These are phyloP conservation scores for Chymomyza amoena DNA, from an alignment of 2,888 invertebrate species.

Conservation along the genomic window DNA sequence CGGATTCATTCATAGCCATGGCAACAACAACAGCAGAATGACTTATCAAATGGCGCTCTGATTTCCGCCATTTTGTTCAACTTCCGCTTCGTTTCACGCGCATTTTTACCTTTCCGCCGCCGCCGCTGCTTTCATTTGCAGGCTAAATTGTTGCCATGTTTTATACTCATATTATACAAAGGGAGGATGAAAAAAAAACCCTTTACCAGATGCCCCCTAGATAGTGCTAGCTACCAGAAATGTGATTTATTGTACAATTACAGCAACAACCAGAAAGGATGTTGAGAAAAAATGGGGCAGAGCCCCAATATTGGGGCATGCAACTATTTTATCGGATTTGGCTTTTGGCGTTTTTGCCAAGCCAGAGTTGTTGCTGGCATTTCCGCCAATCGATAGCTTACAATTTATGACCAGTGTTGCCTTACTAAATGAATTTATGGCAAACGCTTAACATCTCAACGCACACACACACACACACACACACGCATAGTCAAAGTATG, in stretches of 20 bases:
- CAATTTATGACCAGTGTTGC: constrained; percentile 65
- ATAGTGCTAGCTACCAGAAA: constrained; percentile 20
- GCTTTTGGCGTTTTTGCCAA: constrained; percentile 30
- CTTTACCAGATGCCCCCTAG: constrained; percentile 8
- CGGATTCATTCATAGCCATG: background rate
- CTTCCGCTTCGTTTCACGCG: constrained; percentile 41
- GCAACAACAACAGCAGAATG: background rate
- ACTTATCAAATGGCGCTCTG: constrained; percentile 43
- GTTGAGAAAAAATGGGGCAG: background rate
- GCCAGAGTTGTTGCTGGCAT: constrained; percentile 12
- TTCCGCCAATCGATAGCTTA: constrained; percentile 59
- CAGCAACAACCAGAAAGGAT: constrained; percentile 12
- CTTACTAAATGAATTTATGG: constrained; percentile 71
- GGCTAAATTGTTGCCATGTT: constrained; percentile 44
- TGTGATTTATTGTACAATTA: constrained; percentile 62
- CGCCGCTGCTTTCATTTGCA: constrained; percentile 9
- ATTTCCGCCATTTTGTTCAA: constrained; percentile 46
- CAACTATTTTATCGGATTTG: constrained; percentile 48
- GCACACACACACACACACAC: constrained; percentile 1
- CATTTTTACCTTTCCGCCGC: constrained; percentile 7
- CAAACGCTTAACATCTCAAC: constrained; percentile 47
- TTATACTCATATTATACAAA: background rate
- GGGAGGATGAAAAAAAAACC: constrained; percentile 14
- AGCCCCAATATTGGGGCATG: background rate
- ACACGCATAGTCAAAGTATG: background rate